Evolutionary conservation across 2,888 invertebrate genomes (phyloP).

Genomic region (Drosophila pseudotalamancana): DNA sequence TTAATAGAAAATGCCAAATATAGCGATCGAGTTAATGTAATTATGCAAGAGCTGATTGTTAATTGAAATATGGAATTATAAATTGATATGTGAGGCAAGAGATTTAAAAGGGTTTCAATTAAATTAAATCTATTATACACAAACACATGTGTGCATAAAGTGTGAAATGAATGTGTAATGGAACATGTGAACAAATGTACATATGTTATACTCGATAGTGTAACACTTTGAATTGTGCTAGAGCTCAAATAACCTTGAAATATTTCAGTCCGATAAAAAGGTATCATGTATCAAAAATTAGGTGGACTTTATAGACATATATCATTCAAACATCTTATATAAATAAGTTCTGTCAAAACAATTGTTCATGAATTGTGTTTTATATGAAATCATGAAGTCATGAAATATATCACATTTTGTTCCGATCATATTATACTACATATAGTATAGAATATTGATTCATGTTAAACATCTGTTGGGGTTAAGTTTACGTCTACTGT

Average conservation of each 20-base stretch:
- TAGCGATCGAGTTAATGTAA: slow-evolving; percentile 23
- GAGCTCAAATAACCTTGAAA: neutral
- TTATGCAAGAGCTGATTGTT: slow-evolving; percentile 19
- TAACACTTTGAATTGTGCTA: neutral
- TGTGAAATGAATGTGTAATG: slow-evolving; percentile 26
- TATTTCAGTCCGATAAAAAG: neutral
- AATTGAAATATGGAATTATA: slow-evolving; percentile 19
- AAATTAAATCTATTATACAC: slow-evolving; percentile 7
- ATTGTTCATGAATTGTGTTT: too few species aligned
- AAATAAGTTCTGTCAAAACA: too few species aligned
- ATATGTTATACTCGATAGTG: neutral
- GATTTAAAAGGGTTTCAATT: slow-evolving; percentile 33
- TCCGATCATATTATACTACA: too few species aligned
- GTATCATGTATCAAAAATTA: neutral
- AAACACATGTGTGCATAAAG: slow-evolving; percentile 4
- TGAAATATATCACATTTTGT: too few species aligned
- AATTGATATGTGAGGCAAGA: slow-evolving; percentile 32
- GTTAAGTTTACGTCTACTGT: too few species aligned
- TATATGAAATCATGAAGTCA: too few species aligned
- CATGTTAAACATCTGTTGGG: too few species aligned
- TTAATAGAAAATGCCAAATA: slow-evolving; percentile 10
- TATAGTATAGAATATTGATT: too few species aligned
- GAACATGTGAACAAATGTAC: neutral
- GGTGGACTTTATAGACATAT: too few species aligned
- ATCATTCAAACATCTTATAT: too few species aligned